phyloP scores from a whole-genome alignment of 2,113 vertebrate species.

The Motacilla tschutschensis region DNA sequence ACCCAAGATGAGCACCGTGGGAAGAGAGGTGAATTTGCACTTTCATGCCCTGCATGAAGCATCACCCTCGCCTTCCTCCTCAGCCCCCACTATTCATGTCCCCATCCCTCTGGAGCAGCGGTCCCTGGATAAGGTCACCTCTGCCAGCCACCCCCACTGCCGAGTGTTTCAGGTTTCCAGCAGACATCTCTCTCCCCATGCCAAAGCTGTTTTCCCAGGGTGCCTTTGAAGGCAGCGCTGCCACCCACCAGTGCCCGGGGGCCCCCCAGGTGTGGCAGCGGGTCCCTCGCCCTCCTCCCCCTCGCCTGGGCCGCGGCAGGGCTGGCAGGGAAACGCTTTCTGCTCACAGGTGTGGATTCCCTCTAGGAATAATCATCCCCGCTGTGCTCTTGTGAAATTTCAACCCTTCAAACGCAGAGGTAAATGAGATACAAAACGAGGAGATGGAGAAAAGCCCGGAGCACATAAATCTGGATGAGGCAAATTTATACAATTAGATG shows the following conservation, averaged over 20 bases:
- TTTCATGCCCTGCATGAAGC: background rate
- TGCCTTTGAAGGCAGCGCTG: constrained; percentile 37
- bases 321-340: constrained; percentile 44
- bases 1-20: background rate
- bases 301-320: background rate
- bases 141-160: background rate
- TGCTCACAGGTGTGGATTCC: constrained; percentile 45
- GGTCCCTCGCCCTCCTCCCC: constrained; percentile 36
- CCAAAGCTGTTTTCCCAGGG: constrained; percentile 31
- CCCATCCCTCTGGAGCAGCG: background rate
- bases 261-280: constrained; percentile 38
- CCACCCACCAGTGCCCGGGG: constrained; percentile 41
- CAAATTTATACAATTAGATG: constrained; percentile 40
- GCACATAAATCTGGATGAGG: constrained; percentile 52
- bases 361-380: constrained; percentile 58
- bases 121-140: background rate
- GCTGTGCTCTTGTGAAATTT: constrained; percentile 29
- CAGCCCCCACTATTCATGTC: background rate
- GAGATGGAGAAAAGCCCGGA: constrained; percentile 51
- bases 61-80: background rate
- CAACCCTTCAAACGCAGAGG: constrained; percentile 38
- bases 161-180: background rate
- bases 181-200: background rate
- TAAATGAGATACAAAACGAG: constrained; percentile 36
- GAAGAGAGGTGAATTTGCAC: background rate